Evolutionary conservation across 2,888 invertebrate genomes (phyloP).

Genomic region (Diarsia mendica): DNA sequence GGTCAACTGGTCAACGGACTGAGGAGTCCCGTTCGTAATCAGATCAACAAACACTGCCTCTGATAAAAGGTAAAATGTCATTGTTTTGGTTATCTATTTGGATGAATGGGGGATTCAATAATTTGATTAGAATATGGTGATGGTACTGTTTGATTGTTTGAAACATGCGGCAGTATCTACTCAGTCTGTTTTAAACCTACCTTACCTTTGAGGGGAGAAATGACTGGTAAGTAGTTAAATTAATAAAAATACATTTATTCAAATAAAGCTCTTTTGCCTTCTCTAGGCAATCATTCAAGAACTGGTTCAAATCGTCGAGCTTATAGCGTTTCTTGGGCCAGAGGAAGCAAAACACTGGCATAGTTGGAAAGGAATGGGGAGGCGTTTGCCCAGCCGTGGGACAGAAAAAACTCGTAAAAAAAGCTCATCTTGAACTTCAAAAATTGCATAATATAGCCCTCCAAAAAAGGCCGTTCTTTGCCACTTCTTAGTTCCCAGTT

Average conservation of each 20-base stretch:
- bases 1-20: slow-evolving; percentile 87
- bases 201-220: neutral
- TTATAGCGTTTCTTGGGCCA: no score
- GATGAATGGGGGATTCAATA: slow-evolving; percentile 11
- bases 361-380: no score
- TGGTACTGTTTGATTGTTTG: neutral
- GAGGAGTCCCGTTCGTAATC: slow-evolving; percentile 80
- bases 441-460: neutral
- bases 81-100: slow-evolving; percentile 71
- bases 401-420: no score
- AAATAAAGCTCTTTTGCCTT: no score
- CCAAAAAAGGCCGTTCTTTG: neutral
- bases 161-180: neutral
- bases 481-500: neutral
- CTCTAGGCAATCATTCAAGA: no score
- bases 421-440: neutral
- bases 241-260: neutral
- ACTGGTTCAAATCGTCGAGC: no score
- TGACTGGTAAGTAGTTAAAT: neutral
- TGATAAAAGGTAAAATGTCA: slow-evolving; percentile 82
- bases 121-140: slow-evolving; percentile 25
- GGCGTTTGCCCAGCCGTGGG: no score
- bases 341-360: no score
- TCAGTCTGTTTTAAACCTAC: neutral
- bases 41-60: slow-evolving; percentile 87